Evolutionary conservation across 2,797 vertebrate species (phyloP).

Genomic region (Serranus cabrilla): DNA sequence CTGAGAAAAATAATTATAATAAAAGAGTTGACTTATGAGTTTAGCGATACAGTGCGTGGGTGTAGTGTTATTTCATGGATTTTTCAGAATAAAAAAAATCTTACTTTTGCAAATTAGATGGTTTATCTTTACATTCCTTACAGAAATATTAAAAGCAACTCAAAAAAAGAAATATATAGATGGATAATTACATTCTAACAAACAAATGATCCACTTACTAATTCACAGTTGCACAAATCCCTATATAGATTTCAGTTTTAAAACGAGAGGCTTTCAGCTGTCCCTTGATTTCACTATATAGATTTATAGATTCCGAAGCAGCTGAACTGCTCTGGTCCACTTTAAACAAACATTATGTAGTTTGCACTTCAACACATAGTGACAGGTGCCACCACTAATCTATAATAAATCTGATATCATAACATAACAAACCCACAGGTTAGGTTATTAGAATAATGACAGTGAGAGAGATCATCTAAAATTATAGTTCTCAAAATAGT

Average conservation of each 20-base stretch:
- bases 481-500: too few species aligned
- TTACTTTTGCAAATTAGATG: neutral
- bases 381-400: neutral
- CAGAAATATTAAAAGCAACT: neutral
- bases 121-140: neutral
- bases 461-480: neutral
- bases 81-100: neutral
- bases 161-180: neutral
- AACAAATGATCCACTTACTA: neutral
- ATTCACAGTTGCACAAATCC: neutral
- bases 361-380: slow-evolving; percentile 10
- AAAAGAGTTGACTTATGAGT: neutral
- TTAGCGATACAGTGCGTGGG: neutral
- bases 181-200: neutral
- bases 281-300: neutral
- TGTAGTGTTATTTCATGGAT: neutral
- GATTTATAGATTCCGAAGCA: neutral
- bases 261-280: neutral
- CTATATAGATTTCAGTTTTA: neutral
- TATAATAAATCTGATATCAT: neutral
- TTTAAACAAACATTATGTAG: slow-evolving; percentile 16
- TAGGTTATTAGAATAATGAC: neutral
- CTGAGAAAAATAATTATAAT: neutral
- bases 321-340: neutral
- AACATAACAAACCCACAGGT: neutral